phyloP scores from a whole-genome alignment of 2,797 vertebrate genomes.

The Tamandua tetradactyla region DNA sequence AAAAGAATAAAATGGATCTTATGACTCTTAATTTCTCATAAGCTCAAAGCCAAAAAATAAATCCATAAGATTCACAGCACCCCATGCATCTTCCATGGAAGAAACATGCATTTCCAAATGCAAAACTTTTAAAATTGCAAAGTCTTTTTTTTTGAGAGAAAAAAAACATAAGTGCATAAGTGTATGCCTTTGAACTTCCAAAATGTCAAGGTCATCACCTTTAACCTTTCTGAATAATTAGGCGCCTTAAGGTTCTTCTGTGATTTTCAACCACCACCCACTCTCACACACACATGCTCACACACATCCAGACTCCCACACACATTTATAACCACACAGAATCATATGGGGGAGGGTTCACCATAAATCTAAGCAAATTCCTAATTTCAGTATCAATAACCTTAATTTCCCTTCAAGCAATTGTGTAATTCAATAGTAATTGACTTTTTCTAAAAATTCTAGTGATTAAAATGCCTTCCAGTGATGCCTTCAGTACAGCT shows the following conservation, averaged over 20 bases:
- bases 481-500: conserved; percentile 28
- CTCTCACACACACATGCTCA: conserved; percentile 72
- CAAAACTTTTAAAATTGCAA: conserved; percentile 64
- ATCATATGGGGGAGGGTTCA: conserved; percentile 72
- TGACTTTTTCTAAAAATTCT: conserved; percentile 60
- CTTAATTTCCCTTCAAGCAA: conserved; percentile 77
- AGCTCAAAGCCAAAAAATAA: conserved; percentile 77
- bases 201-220: conserved; percentile 94
- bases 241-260: conserved; percentile 89
- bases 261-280: conserved; percentile 88
- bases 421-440: conserved; percentile 64
- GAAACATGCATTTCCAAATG: conserved; percentile 64
- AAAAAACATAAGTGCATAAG: conserved; percentile 85
- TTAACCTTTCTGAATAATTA: conserved; percentile 93
- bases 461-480: conserved; percentile 50
- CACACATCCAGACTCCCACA: conserved; percentile 73
- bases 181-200: conserved; percentile 92
- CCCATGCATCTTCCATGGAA: conserved; percentile 10
- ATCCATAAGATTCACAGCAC: conserved; percentile 67
- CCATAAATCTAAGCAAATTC: conserved; percentile 83
- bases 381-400: conserved; percentile 81
- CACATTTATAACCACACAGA: conserved; percentile 82
- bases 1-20: conserved; percentile 79
- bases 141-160: conserved; percentile 78
- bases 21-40: conserved; percentile 70